Evolutionary conservation across 2,888 invertebrate species (phyloP).

Genomic region (Apamea anceps): DNA sequence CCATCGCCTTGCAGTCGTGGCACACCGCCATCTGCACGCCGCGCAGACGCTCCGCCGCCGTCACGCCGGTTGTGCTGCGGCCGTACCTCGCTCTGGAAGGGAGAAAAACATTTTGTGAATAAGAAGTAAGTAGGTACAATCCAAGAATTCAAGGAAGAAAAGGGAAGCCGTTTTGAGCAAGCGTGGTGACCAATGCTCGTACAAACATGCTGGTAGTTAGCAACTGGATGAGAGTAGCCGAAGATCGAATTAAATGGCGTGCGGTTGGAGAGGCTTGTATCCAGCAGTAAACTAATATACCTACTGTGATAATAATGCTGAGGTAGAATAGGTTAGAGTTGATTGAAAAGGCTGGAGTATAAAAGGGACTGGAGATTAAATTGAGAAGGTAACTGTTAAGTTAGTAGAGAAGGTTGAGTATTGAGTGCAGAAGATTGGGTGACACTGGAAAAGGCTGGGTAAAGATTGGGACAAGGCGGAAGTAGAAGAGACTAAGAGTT

Average conservation of each 20-base stretch:
- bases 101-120: fast-evolving
- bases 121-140: neutral
- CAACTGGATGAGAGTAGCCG: neutral
- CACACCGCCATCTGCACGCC: constrained; percentile 97
- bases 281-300: neutral
- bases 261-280: neutral
- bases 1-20: constrained; percentile 98
- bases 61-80: constrained; percentile 90
- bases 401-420: neutral
- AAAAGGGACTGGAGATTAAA: neutral
- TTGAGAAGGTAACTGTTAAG: neutral
- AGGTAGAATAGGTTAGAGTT: neutral
- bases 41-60: constrained; percentile 91
- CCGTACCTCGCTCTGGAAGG: constrained; percentile 90
- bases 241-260: neutral
- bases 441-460: neutral
- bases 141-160: too few species aligned
- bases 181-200: too few species aligned
- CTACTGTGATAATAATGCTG: neutral
- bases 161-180: too few species aligned
- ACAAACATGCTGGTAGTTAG: neutral
- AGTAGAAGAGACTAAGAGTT: neutral
- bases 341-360: too few species aligned
- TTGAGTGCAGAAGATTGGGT: neutral
- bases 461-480: neutral